Evolutionary conservation across 2,888 invertebrate genomes (phyloP), one percentile per base, ranked within the genome.

Genomic region (Campoplex nolae): DNA sequence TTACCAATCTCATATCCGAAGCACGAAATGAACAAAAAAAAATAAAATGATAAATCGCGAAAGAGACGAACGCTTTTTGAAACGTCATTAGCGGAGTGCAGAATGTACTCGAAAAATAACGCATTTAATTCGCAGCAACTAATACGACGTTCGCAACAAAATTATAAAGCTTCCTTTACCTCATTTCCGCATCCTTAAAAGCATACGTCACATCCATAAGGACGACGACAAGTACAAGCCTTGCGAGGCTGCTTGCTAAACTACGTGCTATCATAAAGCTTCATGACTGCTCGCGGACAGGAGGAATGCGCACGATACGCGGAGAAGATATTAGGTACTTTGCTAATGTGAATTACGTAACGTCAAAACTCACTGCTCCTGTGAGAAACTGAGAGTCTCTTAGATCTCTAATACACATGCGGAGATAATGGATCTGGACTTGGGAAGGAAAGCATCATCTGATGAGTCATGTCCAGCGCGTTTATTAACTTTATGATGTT

Each of bases 291-390:
- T 51, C 54, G 23, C 6, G 48, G 35, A 71, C 79, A 45, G 51
- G 81, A 74, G 74, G 74, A 81, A 81, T 74, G 67, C 74, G 28
- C 74, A 16, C 28, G 62, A 35, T 9, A 73, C 18, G 65, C 11
- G 23, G n/a, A 23, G 67, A 54, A 23, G 67, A 54, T 45, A 81
- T 67, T 56, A 81, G 28, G 42, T 23, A 65, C 51, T 65, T 65
- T 6, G 67, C 45, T 80, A 67, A 82, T 42, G 74, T 56, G 56
- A 82, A 82, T 82, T 74, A 82, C 81, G 67, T 38, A 82, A 75
- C 11, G 32, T 16, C 32, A 62, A 28, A 13, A 13, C 13, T 16
- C 4, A 38, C 38, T 32, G 62, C 62, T 62, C 56, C 42, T 70
- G n/a, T 70, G n/a, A n/a, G 68, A 56, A 70, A 68, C 56, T 51